Conservation (phyloP, 2,888 invertebrate species). For the Thecocarcelia acutangulata region DNA sequence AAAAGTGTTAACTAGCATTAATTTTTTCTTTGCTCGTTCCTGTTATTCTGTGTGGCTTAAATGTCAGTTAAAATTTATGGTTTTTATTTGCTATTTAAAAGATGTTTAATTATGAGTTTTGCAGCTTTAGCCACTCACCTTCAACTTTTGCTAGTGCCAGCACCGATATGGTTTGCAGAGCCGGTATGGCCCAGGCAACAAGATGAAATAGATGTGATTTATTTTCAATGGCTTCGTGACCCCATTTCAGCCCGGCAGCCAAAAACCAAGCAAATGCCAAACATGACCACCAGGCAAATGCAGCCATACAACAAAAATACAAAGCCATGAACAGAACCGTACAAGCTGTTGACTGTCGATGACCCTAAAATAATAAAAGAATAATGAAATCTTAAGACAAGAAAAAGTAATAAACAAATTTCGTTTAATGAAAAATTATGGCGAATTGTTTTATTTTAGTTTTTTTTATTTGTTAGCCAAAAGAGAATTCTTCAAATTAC, state of each 20-base stretch:
- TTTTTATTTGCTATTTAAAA: conserved; percentile 20
- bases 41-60: conserved; percentile 48
- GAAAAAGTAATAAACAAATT: conserved; percentile 41
- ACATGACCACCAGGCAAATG: conserved; percentile 98
- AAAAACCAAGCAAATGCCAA: conserved; percentile 98
- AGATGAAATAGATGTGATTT: conserved; percentile 98
- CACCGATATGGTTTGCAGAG: conserved; percentile 96
- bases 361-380: conserved; percentile 76
- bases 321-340: conserved; percentile 97
- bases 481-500: conserved; percentile 82
- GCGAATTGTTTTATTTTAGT: not conserved
- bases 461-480: not conserved
- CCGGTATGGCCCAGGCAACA: conserved; percentile 98
- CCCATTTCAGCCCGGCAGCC: conserved; percentile 98
- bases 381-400: conserved; percentile 52
- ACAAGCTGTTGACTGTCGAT: conserved; percentile 84
- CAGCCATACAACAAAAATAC: conserved; percentile 98
- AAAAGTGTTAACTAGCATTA: conserved; percentile 44
- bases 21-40: conserved; percentile 1
- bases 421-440: conserved; percentile 30
- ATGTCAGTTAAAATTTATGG: conserved; percentile 52
- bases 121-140: conserved; percentile 83
- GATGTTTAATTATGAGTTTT: conserved; percentile 39
- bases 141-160: conserved; percentile 97
- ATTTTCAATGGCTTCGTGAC: conserved; percentile 98